Evolutionary conservation across 2,888 invertebrate species (phyloP).

Genomic region (Ramazzottius varieornatus): DNA sequence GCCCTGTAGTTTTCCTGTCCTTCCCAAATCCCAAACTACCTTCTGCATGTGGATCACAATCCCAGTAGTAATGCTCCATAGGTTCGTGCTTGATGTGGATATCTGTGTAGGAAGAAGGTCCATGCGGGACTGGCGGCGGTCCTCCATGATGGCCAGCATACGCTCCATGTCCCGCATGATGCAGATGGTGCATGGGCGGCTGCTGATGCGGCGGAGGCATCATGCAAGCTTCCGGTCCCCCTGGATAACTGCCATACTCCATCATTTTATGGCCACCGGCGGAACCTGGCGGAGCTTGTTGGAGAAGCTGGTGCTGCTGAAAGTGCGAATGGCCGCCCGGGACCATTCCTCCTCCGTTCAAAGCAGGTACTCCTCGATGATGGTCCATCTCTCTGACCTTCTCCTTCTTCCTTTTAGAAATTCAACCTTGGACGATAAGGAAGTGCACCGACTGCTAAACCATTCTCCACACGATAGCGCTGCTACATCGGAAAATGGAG

Average conservation of each 20-base stretch:
- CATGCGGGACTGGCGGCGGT: background rate
- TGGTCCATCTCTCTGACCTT: background rate
- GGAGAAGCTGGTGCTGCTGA: background rate
- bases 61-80: background rate
- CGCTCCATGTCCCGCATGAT: background rate
- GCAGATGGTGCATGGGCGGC: background rate
- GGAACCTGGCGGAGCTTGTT: background rate
- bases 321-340: background rate
- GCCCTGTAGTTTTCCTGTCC: too few relatives aligned
- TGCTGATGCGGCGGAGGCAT: background rate
- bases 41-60: background rate
- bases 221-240: background rate
- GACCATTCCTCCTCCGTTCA: background rate
- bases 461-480: too few relatives aligned
- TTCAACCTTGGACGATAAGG: too few relatives aligned
- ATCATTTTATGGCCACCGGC: background rate
- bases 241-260: background rate
- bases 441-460: too few relatives aligned
- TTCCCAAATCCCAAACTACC: too few relatives aligned
- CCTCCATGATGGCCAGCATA: background rate
- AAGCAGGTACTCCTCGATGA: background rate
- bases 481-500: too few relatives aligned
- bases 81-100: constrained; percentile 1
- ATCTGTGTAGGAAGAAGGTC: background rate
- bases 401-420: too few relatives aligned